Conservation (phyloP, 1,140 invertebrate species). For the Anagrus nilaparvatae region DNA sequence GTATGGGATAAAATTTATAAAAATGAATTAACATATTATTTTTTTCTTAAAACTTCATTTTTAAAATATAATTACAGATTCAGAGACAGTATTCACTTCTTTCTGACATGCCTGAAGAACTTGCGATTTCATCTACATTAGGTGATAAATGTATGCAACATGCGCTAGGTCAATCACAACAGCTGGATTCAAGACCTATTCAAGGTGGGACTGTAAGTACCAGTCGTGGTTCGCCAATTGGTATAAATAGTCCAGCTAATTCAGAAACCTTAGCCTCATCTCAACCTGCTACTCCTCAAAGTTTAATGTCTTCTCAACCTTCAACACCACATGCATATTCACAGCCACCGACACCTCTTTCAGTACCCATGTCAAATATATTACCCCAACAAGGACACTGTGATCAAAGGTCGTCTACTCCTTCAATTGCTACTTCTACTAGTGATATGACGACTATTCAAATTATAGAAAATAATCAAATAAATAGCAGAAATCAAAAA, state of each 20-base stretch:
- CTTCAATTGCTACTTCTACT: conserved; percentile 7
- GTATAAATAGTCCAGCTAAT: conserved; percentile 40
- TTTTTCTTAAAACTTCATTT: too few relatives aligned
- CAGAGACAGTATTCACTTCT: conserved; percentile 32
- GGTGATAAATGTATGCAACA: conserved; percentile 45
- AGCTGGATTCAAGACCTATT: conserved; percentile 52
- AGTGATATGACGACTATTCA: conserved; percentile 8
- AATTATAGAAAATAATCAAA: too few relatives aligned
- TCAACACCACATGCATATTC: conserved; percentile 37
- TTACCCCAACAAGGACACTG: conserved; percentile 14
- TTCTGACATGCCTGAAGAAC: conserved; percentile 50
- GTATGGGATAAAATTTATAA: too few relatives aligned
- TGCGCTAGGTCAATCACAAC: conserved; percentile 28
- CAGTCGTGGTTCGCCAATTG: conserved; percentile 57
- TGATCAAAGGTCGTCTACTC: conserved; percentile 28
- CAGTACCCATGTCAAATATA: conserved; percentile 19
- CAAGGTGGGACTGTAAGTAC: conserved; percentile 66
- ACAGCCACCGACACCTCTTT: conserved; percentile 36
- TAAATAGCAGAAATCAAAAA: too few relatives aligned
- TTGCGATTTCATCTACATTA: conserved; percentile 61
- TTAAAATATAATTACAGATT: too few relatives aligned
- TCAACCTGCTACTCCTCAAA: conserved; percentile 36
- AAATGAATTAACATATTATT: too few relatives aligned
- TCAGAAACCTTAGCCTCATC: conserved; percentile 35
- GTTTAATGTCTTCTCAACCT: conserved; percentile 34